Percentiles rank a stretch among this genome's conserved stretches.
Conservation (phyloP, 1,140 invertebrate genomes). For the Drosophila novamexicana region DNA sequence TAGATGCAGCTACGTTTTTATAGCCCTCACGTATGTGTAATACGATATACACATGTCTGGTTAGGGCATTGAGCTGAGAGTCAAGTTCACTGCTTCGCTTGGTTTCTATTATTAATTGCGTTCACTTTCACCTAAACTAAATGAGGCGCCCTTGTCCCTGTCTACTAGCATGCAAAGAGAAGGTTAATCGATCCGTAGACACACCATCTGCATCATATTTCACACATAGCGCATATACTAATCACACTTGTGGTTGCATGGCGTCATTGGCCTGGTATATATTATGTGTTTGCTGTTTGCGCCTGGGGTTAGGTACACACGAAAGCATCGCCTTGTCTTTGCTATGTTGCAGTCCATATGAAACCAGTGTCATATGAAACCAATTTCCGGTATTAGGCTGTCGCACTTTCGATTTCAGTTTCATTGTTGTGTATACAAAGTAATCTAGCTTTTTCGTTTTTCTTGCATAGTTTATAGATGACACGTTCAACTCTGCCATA, state of each 20-base stretch:
- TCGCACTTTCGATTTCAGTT: slow-evolving; percentile 70
- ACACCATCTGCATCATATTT: slow-evolving; percentile 41
- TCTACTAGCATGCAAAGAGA: neutral
- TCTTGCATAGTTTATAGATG: slow-evolving; percentile 59
- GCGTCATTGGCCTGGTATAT: neutral
- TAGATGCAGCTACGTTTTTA: slow-evolving; percentile 51
- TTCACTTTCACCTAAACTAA: slow-evolving; percentile 56
- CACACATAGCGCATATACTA: neutral
- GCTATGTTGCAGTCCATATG: neutral
- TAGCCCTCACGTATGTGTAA: slow-evolving; percentile 51
- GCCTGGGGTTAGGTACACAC: neutral
- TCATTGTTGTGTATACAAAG: slow-evolving; percentile 12
- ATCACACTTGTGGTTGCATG: slow-evolving; percentile 10
- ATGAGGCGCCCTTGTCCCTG: neutral
- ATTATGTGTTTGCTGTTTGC: slow-evolving; percentile 7
- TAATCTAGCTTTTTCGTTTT: slow-evolving; percentile 37
- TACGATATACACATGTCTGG: slow-evolving; percentile 28
- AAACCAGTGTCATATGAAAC: slow-evolving; percentile 45
- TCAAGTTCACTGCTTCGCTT: slow-evolving; percentile 63
- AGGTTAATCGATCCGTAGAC: slow-evolving; percentile 23
- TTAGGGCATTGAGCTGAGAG: neutral
- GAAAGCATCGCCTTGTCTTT: slow-evolving; percentile 25
- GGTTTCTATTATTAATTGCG: slow-evolving; percentile 58
- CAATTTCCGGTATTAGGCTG: slow-evolving; percentile 40
- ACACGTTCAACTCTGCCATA: neutral